Evolutionary conservation across 2,888 invertebrate genomes (phyloP), one percentile per base, ranked within the genome.

Genomic region (Chrysolina haemoptera): DNA sequence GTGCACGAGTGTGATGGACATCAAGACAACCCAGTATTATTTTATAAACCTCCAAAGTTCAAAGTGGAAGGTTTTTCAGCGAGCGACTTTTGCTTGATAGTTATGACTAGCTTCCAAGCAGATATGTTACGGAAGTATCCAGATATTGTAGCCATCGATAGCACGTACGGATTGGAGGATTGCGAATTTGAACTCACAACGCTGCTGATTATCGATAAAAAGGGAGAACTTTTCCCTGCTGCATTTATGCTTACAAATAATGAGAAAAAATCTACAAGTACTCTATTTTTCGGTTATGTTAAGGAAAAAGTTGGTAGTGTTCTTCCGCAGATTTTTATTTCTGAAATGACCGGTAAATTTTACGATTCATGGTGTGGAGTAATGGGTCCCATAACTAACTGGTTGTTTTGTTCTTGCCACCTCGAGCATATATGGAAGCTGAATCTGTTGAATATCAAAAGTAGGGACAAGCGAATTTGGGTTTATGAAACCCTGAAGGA

Each of bases 261-360:
- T 35, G 59, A 59, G 12, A 59, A 10, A 9, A 59, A 27, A 27
- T 27, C 59, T 59, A 27, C 27, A n/a, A 59, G 59, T 16, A 59
- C 59, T 14, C 27, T 59, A 4, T 59, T 59, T 35, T 59, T 59
- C 59, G 35, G 16, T n/a, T 27, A 59, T 11, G n/a, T 59, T 5
- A 35, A 16, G 35, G 59, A 59, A 16, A 59, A 59, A n/a, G 59
- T 59, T 27, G 59, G 59, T 35, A 11, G n/a, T 16, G 35, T 59
- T 59, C 35, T 8, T 35, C 27, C 59, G n/a, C 59, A 59, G n/a
- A 59, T 59, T 12, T 59, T 59, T 10, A 59, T 59, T 27, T 59
- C 59, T 27, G 59, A 59, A 59, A 59, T 59, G 59, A 59, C 59
- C 3, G 59, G 59, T 14, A 59, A 59, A 59, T 59, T 59, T 59